These are phyloP conservation scores for Urocitellus parryii DNA, from an alignment of 2,113 vertebrate species.

Conservation along the genomic window DNA sequence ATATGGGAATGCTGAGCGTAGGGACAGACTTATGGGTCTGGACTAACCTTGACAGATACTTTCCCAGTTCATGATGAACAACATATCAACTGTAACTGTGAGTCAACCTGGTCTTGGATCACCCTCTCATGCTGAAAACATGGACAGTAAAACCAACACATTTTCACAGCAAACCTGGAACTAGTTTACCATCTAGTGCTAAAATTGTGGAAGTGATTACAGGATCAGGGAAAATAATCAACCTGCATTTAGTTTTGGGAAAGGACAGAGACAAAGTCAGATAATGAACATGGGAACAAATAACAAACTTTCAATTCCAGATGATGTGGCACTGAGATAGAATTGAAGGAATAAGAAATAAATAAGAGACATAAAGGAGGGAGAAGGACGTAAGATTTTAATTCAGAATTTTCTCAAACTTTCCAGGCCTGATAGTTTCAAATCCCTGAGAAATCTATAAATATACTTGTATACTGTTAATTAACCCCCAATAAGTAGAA, in stretches of 20 bases:
- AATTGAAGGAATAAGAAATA: too few relatives aligned
- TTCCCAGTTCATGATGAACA: not conserved
- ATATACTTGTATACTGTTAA: not conserved
- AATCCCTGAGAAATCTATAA: too few relatives aligned
- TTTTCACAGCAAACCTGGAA: not conserved
- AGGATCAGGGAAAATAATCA: not conserved
- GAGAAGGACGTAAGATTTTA: too few relatives aligned
- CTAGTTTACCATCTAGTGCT: not conserved
- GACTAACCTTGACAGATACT: not conserved
- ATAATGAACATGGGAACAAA: not conserved
- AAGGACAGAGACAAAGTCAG: too few relatives aligned
- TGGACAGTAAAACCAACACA: not conserved
- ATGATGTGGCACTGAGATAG: not conserved
- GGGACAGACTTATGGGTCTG: not conserved
- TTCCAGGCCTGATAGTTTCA: too few relatives aligned
- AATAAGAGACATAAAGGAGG: too few relatives aligned
- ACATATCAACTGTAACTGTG: not conserved
- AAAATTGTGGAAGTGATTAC: not conserved
- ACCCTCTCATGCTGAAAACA: not conserved
- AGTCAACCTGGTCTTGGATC: too few relatives aligned
- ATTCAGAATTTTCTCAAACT: too few relatives aligned
- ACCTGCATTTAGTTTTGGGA: too few relatives aligned
- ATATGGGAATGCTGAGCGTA: not conserved
- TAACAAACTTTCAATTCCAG: not conserved
- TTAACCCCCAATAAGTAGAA: too few relatives aligned